Conservation (phyloP, 2,113 vertebrate genomes). For the Tauraco erythrolophus region DNA sequence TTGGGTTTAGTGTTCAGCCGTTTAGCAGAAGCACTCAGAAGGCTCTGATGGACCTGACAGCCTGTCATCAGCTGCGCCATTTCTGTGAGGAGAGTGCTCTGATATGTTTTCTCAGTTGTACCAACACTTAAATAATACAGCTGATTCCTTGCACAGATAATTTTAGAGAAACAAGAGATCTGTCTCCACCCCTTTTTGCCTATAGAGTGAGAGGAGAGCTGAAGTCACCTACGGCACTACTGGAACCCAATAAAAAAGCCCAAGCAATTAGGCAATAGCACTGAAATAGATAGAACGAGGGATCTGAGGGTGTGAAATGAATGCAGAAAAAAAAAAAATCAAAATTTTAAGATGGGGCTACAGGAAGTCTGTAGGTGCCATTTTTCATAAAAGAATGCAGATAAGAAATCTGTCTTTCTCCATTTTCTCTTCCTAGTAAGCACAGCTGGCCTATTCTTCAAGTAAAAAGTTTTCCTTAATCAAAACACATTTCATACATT, state of each 20-base stretch:
- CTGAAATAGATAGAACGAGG: neutral
- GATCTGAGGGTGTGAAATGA: neutral
- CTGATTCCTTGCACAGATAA: neutral
- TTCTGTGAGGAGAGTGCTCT: neutral
- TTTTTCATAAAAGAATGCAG: constrained; percentile 14
- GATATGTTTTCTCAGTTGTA: neutral
- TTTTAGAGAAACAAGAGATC: neutral
- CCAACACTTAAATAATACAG: neutral
- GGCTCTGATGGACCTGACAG: neutral
- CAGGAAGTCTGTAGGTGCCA: constrained; percentile 37
- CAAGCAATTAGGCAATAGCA: neutral
- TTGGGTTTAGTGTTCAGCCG: neutral
- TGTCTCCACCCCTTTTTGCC: neutral
- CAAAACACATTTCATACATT: constrained; percentile 42
- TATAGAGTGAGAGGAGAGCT: neutral
- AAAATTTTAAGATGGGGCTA: neutral
- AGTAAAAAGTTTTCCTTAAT: constrained; percentile 40
- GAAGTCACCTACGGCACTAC: neutral
- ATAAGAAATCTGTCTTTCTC: constrained; percentile 21
- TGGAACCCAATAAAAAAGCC: neutral
- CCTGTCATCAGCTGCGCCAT: neutral
- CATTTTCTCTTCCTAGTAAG: constrained; percentile 32
- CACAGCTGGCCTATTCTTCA: constrained; percentile 61
- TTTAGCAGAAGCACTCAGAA: neutral
- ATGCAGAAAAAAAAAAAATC: neutral